Conservation (phyloP, 1,140 invertebrate genomes). For the Psilanteris sp. region DNA sequence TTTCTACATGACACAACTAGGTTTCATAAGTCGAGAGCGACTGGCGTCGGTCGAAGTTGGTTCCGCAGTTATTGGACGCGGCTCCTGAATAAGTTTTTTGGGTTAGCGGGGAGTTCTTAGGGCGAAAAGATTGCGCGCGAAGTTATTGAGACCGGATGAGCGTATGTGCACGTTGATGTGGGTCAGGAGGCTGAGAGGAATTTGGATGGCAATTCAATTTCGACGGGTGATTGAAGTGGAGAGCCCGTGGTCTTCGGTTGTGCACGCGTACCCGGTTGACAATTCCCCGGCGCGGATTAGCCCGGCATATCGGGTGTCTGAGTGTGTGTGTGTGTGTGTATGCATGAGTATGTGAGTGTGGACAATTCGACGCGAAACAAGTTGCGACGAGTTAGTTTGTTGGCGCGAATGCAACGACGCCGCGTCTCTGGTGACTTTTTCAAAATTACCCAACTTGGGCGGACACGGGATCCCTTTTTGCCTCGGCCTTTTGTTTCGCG, state of each 20-base stretch:
- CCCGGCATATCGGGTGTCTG: too few species aligned
- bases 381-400: conserved; percentile 13
- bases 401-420: too few species aligned
- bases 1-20: conserved; percentile 36
- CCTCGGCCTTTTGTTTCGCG: conserved; percentile 2
- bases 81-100: conserved; percentile 33
- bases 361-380: conserved; percentile 2
- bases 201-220: conserved; percentile 19
- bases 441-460: conserved; percentile 11
- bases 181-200: conserved; percentile 13
- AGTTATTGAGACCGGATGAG: conserved; percentile 34
- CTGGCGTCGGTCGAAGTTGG: conserved; percentile 11
- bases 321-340: too few species aligned
- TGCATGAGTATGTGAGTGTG: too few species aligned
- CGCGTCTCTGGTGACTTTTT: conserved; percentile 10
- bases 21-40: conserved; percentile 29
- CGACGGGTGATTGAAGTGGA: conserved; percentile 25
- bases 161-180: conserved; percentile 30
- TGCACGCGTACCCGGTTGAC: too few species aligned
- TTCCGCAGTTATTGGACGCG: conserved; percentile 25
- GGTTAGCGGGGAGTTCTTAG: conserved; percentile 35
- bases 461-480: conserved; percentile 2
- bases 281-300: too few species aligned
- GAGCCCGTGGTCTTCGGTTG: too few species aligned
- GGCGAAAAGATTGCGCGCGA: conserved; percentile 30